Percentiles rank a stretch among this genome's conserved stretches.
Evolutionary conservation across 2,113 vertebrate genomes (phyloP).

Genomic region (Etia nguti): DNA sequence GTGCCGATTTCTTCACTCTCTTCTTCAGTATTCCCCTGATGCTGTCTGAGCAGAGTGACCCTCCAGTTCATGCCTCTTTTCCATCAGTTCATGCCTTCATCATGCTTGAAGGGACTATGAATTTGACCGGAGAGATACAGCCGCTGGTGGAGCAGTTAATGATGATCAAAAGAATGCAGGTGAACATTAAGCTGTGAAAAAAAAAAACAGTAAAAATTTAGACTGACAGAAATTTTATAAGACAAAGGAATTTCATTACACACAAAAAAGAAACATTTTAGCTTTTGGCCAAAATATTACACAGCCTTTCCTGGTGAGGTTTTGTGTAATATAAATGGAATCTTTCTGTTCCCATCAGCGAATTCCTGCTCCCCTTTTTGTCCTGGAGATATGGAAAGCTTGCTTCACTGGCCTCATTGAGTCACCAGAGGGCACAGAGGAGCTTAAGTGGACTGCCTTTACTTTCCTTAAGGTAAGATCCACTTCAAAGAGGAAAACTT

Average conservation of each 20-base stretch:
- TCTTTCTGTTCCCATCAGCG: constrained; percentile 62
- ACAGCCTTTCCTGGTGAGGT: not conserved
- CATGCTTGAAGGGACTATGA: constrained; percentile 97
- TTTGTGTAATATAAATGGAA: not conserved
- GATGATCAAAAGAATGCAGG: constrained; percentile 99
- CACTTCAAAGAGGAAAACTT: not conserved
- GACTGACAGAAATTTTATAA: not conserved
- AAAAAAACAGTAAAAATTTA: not conserved
- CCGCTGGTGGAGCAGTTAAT: constrained; percentile 94
- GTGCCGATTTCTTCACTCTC: not conserved
- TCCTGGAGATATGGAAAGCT: constrained; percentile 97
- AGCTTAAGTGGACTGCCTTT: constrained; percentile 98
- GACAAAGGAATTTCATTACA: not conserved
- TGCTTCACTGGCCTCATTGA: constrained; percentile 97
- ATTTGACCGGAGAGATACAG: constrained; percentile 91
- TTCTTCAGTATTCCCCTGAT: constrained; percentile 84
- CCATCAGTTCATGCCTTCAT: constrained; percentile 91
- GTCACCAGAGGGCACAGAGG: constrained; percentile 94
- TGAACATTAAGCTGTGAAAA: constrained; percentile 29
- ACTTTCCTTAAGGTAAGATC: constrained; percentile 90
- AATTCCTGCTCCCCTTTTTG: constrained; percentile 86
- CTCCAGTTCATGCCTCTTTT: constrained; percentile 81
- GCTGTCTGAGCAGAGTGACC: constrained; percentile 80
- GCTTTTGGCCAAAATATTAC: not conserved
- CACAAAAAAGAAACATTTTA: not conserved